These are phyloP conservation scores for Tangara arthus DNA, from an alignment of 2,797 vertebrate species.

Conservation along the genomic window DNA sequence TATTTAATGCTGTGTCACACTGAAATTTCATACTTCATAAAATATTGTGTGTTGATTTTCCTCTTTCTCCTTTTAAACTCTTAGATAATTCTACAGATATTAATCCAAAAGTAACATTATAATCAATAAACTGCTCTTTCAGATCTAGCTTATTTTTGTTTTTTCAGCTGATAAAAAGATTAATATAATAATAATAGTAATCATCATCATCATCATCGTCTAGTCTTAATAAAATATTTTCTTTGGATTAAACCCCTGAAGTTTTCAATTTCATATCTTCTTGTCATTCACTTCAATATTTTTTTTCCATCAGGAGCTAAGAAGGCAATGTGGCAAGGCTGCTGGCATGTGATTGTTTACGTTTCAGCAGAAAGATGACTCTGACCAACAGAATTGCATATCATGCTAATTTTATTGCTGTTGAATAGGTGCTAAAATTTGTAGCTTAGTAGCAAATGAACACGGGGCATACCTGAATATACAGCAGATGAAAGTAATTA, in stretches of 20 bases:
- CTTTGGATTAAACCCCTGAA: neutral
- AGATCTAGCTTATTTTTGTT: neutral
- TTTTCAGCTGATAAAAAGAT: neutral
- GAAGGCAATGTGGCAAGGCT: neutral
- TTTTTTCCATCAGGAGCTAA: neutral
- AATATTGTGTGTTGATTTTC: neutral
- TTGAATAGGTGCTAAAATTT: neutral
- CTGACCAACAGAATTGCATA: neutral
- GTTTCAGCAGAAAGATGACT: neutral
- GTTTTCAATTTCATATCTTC: neutral
- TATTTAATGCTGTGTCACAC: neutral
- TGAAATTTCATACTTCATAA: neutral
- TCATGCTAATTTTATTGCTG: neutral
- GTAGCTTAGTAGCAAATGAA: neutral
- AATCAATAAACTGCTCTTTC: neutral
- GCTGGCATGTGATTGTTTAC: neutral
- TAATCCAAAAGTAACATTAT: neutral
- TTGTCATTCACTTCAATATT: neutral
- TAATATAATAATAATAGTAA: too few relatives aligned
- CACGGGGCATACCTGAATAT: neutral
- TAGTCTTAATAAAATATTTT: neutral
- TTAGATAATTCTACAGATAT: neutral
- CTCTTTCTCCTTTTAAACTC: neutral
- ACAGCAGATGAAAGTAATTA: neutral
- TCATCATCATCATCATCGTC: too few relatives aligned